Evolutionary conservation across 2,113 vertebrate species (phyloP), one percentile per base, ranked within the genome.

Genomic region (Epinephelus moara): DNA sequence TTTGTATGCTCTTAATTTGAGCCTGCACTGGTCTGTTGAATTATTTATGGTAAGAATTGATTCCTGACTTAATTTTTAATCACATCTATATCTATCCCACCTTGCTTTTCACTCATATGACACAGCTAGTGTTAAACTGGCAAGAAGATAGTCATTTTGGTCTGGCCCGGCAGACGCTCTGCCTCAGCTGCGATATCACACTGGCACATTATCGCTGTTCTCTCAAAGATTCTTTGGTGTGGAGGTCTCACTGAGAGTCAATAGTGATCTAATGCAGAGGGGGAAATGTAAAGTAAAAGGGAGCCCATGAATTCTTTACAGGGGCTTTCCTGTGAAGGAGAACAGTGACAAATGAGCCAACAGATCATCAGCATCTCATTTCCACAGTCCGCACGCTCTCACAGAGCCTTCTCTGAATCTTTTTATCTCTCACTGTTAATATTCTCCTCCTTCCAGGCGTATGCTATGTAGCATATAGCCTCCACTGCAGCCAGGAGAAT

Each of bases 21-120:
- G 30, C 53, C 42, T 68, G 17, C 33, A 4, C 63, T 4, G 42
- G 7, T 72, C 72, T 49, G 53, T 5, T 87, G 56, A 81, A 75
- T 82, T 64, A 82, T 85, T 84, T 19, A 83, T 68, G 5, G 2
- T 1, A 19, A 62, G 59, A 30, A 81, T 42, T 76, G 64, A 88
- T 85, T 81, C 27, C 60, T 37, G 68, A 47, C 72, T 80, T 81
- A 6, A 70, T 75, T 80, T 89, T 75, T 80, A 86, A 85, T 77
- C 69, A 23, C 63, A 42, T 71, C 40, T 47, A 11, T 78, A 69
- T 79, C 27, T 23, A 40, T 55, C 59, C 70, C 62, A 78, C 67
- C 27, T 69, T 57, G 17, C 66, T 69, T 74, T 57, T 21, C 56
- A 70, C 69, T 30, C 21, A 63, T 76, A 2, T 15, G 66, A 68